Conservation (phyloP, 2,113 vertebrate species). For the Microtus pennsylvanicus region DNA sequence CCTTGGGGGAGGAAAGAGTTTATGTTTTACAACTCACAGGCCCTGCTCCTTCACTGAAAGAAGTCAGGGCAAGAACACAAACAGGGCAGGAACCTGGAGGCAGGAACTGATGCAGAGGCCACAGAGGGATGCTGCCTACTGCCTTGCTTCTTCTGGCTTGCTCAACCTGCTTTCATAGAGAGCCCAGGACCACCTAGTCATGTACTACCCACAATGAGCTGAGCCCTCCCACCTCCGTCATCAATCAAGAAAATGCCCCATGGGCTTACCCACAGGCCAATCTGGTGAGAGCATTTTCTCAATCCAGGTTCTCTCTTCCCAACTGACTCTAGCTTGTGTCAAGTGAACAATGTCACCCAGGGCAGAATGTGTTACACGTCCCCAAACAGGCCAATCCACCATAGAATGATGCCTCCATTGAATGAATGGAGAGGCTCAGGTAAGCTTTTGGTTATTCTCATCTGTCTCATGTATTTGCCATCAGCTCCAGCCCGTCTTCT, state of each 20-base stretch:
- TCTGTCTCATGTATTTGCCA: background rate
- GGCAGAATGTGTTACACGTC: background rate
- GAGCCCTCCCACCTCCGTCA: background rate
- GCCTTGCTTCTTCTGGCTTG: background rate
- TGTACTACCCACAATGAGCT: background rate
- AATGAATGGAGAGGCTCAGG: background rate
- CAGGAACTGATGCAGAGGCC: background rate
- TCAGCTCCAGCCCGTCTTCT: background rate
- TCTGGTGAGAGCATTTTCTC: background rate
- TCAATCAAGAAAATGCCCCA: background rate
- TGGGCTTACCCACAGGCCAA: background rate
- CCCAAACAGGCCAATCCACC: background rate
- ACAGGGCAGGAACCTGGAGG: background rate
- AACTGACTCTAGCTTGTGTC: background rate
- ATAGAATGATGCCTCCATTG: no score
- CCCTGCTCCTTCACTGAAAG: background rate
- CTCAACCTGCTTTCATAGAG: background rate
- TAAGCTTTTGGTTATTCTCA: background rate
- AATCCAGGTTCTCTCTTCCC: background rate
- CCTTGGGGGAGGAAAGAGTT: no score
- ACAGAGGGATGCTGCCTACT: background rate
- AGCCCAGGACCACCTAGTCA: background rate
- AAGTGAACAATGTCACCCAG: background rate
- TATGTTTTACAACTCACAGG: background rate
- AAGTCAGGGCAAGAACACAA: background rate